Percentiles rank a stretch among this genome's conserved stretches.
Conservation (phyloP, 35 echinoderm and acorn worm genomes). For the Heliocidaris tuberculata region DNA sequence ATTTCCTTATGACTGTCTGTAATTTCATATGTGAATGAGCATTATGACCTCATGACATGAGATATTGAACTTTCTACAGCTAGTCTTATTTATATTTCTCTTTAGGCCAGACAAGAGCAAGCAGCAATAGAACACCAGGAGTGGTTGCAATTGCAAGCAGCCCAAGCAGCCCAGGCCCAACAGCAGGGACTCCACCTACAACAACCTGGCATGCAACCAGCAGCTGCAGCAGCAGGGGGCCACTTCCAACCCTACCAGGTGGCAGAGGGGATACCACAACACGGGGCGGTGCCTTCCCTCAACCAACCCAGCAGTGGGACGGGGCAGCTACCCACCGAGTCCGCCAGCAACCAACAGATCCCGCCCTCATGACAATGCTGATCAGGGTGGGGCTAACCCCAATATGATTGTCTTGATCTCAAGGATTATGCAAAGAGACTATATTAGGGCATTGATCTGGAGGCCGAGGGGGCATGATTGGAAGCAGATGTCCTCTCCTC, state of each 20-base stretch:
- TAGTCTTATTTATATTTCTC: neutral
- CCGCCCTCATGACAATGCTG: neutral
- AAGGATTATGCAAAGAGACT: no score
- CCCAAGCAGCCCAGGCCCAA: conserved; percentile 60
- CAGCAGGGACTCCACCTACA: conserved; percentile 53
- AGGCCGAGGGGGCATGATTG: no score
- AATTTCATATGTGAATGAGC: no score
- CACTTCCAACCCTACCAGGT: neutral
- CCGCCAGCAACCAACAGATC: conserved; percentile 24
- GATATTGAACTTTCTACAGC: no score
- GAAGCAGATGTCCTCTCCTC: no score
- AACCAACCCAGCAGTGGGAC: neutral
- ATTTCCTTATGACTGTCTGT: no score
- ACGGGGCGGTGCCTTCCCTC: neutral
- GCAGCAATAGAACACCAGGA: conserved; percentile 93
- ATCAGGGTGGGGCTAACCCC: neutral
- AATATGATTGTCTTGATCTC: neutral
- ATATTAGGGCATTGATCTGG: no score
- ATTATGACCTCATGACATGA: no score
- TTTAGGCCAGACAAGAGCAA: conserved; percentile 87
- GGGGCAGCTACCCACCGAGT: conserved; percentile 36
- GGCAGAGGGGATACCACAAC: neutral
- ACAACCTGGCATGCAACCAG: conserved; percentile 22
- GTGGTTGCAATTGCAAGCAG: conserved; percentile 94
- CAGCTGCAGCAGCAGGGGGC: conserved; percentile 5